phyloP scores from a whole-genome alignment of 2,113 vertebrate genomes.

The Coturnix japonica region DNA sequence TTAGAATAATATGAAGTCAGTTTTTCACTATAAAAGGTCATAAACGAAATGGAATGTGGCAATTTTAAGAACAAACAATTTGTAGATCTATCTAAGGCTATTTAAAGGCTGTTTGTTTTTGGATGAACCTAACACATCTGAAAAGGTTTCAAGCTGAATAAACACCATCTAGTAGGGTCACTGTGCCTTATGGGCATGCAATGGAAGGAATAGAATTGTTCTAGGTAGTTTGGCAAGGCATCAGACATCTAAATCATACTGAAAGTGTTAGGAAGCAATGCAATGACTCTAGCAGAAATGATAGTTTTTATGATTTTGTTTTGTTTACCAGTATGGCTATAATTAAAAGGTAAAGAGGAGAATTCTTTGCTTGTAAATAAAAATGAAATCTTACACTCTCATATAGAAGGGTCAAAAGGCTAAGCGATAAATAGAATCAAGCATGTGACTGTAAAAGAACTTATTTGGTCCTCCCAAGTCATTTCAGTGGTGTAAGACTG shows the following conservation, averaged over 20 bases:
- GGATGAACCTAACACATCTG: conserved; percentile 56
- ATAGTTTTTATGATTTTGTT: neutral
- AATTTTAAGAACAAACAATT: conserved; percentile 42
- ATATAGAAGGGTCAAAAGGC: neutral
- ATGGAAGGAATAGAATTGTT: neutral
- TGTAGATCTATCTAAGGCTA: conserved; percentile 11
- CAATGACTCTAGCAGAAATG: neutral
- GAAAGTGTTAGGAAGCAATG: neutral
- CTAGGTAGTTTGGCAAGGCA: neutral
- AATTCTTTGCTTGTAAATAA: neutral
- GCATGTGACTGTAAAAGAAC: neutral
- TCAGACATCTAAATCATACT: neutral
- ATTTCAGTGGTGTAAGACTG: neutral
- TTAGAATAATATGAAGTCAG: conserved; percentile 28
- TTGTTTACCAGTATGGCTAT: neutral
- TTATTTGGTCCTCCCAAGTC: neutral
- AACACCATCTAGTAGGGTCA: conserved; percentile 43
- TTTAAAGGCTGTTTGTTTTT: conserved; percentile 51
- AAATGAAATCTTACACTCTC: neutral
- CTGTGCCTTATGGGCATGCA: neutral
- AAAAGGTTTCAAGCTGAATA: conserved; percentile 59
- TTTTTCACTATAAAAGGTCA: conserved; percentile 46
- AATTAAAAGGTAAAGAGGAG: neutral
- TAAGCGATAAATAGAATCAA: neutral
- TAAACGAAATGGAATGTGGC: conserved; percentile 55